Percentiles rank a stretch among this genome's conserved stretches.
Conservation (phyloP, 1,140 invertebrate genomes). For the Phortica variegata region DNA sequence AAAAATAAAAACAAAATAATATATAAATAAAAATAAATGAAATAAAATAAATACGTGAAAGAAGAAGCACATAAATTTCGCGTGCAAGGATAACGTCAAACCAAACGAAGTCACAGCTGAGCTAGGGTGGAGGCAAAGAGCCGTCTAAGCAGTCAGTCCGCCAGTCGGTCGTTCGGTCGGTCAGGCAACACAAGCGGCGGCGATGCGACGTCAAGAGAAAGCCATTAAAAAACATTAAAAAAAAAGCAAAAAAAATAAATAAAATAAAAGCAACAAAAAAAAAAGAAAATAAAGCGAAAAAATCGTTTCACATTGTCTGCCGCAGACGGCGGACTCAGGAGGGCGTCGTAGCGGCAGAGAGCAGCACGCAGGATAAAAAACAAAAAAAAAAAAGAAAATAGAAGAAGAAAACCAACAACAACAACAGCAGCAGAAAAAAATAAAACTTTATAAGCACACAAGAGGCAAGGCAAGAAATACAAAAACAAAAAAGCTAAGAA, state of each 20-base stretch:
- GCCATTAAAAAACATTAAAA: slow-evolving; percentile 2
- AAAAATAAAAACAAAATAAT: slow-evolving; percentile 4
- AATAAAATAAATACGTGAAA: no score
- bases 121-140: slow-evolving; percentile 2
- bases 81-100: slow-evolving; percentile 10
- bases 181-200: slow-evolving; percentile 3
- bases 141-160: slow-evolving; percentile 9
- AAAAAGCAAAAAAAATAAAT: slow-evolving; percentile 5
- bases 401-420: slow-evolving; percentile 15
- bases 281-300: slow-evolving; percentile 13
- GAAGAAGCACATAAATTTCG: no score
- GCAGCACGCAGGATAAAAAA: no score
- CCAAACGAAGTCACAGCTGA: no score
- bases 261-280: slow-evolving; percentile 6
- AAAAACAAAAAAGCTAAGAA: slow-evolving; percentile 5
- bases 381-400: slow-evolving; percentile 29
- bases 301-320: slow-evolving; percentile 19
- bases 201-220: slow-evolving; percentile 16
- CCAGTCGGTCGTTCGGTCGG: slow-evolving; percentile 28
- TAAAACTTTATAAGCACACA: slow-evolving; percentile 23
- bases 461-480: slow-evolving; percentile 22
- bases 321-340: no score
- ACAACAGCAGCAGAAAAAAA: slow-evolving; percentile 2
- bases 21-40: background rate
- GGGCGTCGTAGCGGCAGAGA: no score